A percentile compares a stretch with the other conserved stretches of the same genome.
Conservation (phyloP, 2,113 vertebrate genomes). For the Actenoides hombroni region DNA sequence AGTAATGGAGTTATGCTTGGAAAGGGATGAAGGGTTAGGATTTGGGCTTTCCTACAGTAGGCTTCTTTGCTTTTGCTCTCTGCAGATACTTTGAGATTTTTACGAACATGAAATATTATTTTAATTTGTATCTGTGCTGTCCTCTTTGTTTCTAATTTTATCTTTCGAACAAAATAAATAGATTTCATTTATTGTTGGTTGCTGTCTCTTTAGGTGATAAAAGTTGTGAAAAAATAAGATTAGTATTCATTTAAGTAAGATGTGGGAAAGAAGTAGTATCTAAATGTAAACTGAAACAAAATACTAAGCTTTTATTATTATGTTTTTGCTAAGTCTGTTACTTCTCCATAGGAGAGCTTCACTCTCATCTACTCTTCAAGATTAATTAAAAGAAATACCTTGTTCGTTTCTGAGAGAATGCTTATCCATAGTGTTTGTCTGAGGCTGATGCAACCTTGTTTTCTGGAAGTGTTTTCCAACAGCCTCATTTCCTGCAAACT, state of each 20-base stretch:
- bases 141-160: constrained; percentile 6
- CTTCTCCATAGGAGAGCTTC: neutral
- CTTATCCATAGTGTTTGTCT: neutral
- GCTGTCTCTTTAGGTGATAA: neutral
- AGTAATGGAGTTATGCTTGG: neutral
- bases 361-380: neutral
- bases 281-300: neutral
- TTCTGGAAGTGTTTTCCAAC: neutral
- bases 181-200: constrained; percentile 19
- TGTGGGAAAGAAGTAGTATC: neutral
- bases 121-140: neutral
- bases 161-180: neutral
- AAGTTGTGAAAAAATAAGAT: neutral
- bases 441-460: neutral
- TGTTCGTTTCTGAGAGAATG: neutral
- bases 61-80: neutral
- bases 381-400: neutral
- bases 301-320: neutral
- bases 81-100: neutral
- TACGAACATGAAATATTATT: neutral
- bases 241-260: constrained; percentile 11
- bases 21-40: neutral
- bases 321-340: neutral
- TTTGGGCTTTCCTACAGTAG: neutral
- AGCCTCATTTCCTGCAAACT: neutral